A percentile compares a stretch with the other conserved stretches of the same genome.
These are phyloP conservation scores for Neoaliturus tenellus DNA, from an alignment of 2,888 invertebrate species.

Conservation along the genomic window DNA sequence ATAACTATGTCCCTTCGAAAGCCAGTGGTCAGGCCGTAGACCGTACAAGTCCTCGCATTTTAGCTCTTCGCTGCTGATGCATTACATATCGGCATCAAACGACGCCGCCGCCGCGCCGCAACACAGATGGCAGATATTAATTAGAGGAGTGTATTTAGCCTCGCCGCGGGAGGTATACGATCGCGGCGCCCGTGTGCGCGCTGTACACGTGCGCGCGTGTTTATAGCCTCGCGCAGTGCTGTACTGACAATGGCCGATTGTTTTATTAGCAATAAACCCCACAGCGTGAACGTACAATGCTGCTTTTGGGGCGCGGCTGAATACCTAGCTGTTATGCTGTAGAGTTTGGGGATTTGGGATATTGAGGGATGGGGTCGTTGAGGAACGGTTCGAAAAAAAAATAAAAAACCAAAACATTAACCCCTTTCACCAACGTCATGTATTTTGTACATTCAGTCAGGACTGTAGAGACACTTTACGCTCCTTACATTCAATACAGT, in stretches of 20 bases:
- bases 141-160: constrained; percentile 30
- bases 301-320: neutral
- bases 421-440: no score
- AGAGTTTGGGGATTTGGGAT: no score
- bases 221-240: neutral
- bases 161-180: constrained; percentile 24
- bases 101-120: neutral
- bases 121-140: constrained; percentile 33
- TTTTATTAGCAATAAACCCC: constrained; percentile 47
- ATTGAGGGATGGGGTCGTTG: no score
- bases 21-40: no score
- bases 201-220: neutral
- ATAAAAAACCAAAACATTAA: no score
- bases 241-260: constrained; percentile 19
- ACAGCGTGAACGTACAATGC: neutral
- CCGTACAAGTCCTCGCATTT: no score
- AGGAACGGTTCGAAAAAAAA: no score
- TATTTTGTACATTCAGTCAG: no score
- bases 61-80: neutral
- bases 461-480: no score
- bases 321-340: neutral
- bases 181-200: neutral
- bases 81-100: constrained; percentile 18
- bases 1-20: no score
- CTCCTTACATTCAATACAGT: no score